Evolutionary conservation across 2,888 invertebrate species (phyloP).

Genomic region (Aphidius colemani): DNA sequence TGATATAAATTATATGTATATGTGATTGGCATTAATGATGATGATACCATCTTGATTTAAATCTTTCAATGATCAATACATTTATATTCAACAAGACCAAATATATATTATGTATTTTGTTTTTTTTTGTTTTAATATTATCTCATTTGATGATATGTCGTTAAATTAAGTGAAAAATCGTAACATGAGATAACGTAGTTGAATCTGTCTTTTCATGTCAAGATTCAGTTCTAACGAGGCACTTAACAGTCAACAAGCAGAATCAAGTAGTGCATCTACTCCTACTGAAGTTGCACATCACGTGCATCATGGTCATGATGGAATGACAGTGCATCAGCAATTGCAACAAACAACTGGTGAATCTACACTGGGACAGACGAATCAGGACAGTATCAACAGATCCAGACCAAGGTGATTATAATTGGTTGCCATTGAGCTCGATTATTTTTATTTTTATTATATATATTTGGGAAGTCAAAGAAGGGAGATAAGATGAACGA

Average conservation of each 20-base stretch:
- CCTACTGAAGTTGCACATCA: slow-evolving; percentile 41
- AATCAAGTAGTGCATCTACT: slow-evolving; percentile 41
- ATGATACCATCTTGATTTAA: no score
- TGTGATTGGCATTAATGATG: no score
- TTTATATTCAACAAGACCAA: no score
- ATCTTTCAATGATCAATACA: no score
- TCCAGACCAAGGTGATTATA: slow-evolving; percentile 45
- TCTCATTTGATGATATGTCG: no score
- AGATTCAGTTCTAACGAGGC: slow-evolving; percentile 36
- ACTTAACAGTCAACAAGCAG: slow-evolving; percentile 47
- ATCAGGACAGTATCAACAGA: slow-evolving; percentile 41
- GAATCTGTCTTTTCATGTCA: slow-evolving; percentile 21
- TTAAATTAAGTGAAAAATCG: no score
- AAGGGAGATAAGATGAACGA: no score
- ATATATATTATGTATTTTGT: no score
- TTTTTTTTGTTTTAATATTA: no score
- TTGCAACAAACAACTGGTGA: slow-evolving; percentile 39
- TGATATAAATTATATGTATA: no score
- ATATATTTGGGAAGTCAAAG: no score
- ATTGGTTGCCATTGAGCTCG: slow-evolving; percentile 9
- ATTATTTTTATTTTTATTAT: no score
- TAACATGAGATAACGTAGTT: slow-evolving; percentile 17
- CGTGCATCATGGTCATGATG: slow-evolving; percentile 30
- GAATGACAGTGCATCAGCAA: slow-evolving; percentile 32
- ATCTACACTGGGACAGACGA: slow-evolving; percentile 34